Percentiles rank a stretch among this genome's conserved stretches.
These are phyloP conservation scores for Macrotrachela quadricornifera DNA, from an alignment of 1,140 invertebrate species.

Conservation along the genomic window DNA sequence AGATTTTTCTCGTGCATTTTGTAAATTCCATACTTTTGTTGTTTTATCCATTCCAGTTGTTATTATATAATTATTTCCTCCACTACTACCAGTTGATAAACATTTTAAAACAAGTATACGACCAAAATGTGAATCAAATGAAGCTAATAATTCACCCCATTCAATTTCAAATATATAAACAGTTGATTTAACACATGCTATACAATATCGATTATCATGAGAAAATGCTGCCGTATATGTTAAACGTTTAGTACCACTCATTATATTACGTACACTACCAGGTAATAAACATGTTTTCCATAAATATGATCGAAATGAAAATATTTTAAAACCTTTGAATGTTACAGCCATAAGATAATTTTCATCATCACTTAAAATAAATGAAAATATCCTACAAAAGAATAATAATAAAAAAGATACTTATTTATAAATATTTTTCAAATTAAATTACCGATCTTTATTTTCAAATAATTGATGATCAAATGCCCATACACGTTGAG, in stretches of 20 bases:
- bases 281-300: conserved; percentile 45
- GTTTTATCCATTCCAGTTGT: conserved; percentile 66
- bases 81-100: conserved; percentile 55
- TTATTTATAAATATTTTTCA: no score
- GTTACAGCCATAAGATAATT: conserved; percentile 57
- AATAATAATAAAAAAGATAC: no score
- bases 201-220: conserved; percentile 64
- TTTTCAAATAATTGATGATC: no score
- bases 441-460: no score
- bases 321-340: conserved; percentile 55
- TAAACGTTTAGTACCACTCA: conserved; percentile 40
- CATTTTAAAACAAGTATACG: conserved; percentile 87
- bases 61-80: no score
- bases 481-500: not conserved
- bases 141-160: conserved; percentile 22
- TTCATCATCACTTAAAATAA: conserved; percentile 58
- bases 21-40: conserved; percentile 97
- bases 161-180: conserved; percentile 74
- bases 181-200: conserved; percentile 79
- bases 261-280: conserved; percentile 72
- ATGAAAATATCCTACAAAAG: conserved; percentile 35
- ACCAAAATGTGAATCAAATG: conserved; percentile 84
- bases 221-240: conserved; percentile 48
- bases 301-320: conserved; percentile 37
- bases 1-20: conserved; percentile 92